Evolutionary conservation across 2,113 vertebrate species (phyloP).

Genomic region (Notechis scutatus): DNA sequence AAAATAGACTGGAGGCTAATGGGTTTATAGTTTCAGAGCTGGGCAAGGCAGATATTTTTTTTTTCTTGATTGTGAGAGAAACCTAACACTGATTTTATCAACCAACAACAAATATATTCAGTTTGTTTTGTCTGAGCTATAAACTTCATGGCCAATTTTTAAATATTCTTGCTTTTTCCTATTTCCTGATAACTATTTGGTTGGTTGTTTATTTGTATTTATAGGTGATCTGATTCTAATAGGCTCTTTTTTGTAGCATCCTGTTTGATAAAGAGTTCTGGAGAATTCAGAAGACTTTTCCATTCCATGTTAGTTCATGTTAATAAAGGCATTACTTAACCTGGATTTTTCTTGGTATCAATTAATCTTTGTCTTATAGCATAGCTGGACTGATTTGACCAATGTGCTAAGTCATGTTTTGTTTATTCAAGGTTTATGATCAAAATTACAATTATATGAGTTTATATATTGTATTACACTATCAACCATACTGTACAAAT

Average conservation of each 20-base stretch:
- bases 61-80: neutral
- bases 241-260: neutral
- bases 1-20: neutral
- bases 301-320: neutral
- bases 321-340: neutral
- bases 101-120: neutral
- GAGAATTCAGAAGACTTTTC: neutral
- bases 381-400: neutral
- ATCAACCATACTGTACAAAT: neutral
- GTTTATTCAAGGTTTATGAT: neutral
- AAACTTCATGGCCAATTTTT: neutral
- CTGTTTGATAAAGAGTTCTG: neutral
- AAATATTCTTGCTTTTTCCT: neutral
- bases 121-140: neutral
- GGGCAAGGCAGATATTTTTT: neutral
- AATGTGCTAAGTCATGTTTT: neutral
- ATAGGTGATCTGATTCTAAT: neutral
- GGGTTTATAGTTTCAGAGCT: neutral
- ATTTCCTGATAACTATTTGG: neutral
- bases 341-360: neutral
- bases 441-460: neutral
- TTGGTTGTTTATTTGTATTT: neutral
- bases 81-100: neutral
- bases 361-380: neutral
- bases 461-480: neutral